Evolutionary conservation across 2,113 vertebrate genomes (phyloP).

Genomic region (Nettapus auritus): DNA sequence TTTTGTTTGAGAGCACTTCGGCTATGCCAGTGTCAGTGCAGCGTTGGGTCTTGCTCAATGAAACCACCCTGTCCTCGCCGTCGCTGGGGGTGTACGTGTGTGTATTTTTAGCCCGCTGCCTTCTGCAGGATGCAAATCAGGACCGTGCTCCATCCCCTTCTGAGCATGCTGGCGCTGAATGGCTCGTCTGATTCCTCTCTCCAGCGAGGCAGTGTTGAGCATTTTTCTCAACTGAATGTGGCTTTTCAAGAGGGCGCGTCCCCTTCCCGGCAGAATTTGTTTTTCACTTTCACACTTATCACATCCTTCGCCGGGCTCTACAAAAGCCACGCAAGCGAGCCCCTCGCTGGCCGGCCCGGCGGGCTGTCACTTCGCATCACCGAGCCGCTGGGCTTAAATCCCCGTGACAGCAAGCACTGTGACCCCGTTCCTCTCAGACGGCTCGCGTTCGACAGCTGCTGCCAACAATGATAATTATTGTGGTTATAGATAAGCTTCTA

Average conservation of each 20-base stretch:
- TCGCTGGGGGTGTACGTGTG: neutral
- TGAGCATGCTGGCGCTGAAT: neutral
- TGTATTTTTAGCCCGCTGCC: neutral
- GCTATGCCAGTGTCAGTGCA: neutral
- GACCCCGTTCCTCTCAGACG: conserved; percentile 60
- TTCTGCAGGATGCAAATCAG: neutral
- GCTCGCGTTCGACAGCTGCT: conserved; percentile 44
- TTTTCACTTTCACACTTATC: conserved; percentile 27
- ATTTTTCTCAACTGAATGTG: neutral
- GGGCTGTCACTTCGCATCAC: conserved; percentile 34
- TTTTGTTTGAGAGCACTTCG: neutral
- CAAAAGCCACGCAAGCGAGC: neutral
- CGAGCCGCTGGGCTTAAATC: conserved; percentile 20
- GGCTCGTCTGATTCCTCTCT: neutral
- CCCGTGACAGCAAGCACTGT: conserved; percentile 44
- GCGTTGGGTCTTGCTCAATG: neutral
- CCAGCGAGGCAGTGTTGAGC: accelerated
- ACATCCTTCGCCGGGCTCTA: neutral
- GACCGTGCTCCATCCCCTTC: neutral
- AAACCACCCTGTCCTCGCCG: neutral
- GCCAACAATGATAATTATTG: conserved; percentile 63
- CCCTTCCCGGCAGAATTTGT: neutral
- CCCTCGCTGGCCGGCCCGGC: neutral
- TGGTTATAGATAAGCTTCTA: conserved; percentile 67
- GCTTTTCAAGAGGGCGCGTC: conserved; percentile 37